Base-by-base conservation (phyloP, 2,113 vertebrate species). In the Meleagris gallopavo region DNA sequence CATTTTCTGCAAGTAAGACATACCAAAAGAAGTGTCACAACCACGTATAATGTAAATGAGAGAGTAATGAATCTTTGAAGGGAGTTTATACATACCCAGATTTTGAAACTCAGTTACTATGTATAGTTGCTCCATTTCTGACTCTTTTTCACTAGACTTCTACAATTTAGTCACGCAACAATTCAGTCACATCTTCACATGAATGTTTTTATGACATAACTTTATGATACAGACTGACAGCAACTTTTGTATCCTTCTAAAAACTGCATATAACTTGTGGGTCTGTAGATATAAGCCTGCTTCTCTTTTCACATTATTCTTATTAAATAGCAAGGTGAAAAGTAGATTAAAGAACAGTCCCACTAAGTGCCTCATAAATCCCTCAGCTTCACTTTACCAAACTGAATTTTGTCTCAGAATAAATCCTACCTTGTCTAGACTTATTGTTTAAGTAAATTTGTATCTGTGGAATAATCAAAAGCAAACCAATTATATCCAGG, bases 401-500 rank as follows among this genome's bases (percentile, higher is more conserved):
- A 97, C 60, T 86, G 95, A 94, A 89, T 96, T 95, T 96, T 97
- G 88, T 94, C 90, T 94, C 89, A 91, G 93, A 96, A 90, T 95
- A 97, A 97, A 96, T 86, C 84, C 86, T 95, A 93, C 79, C 94
- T 94, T 96, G 77, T 96, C 89, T 89, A 94, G 94, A 91, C 66
- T 97, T 97, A 97, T 97, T 96, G 96, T 97, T 97, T 97, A 97
- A 97, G 96, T 97, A 97, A 98, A 98, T 97, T 97, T 97, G 90
- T 96, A 97, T 98, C 97, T 96, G 78, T 97, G 87, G 94, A 97
- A 98, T 97, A 97, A 98, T 98, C 97, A 97, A 97, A 98, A 98
- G 97, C 96, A 98, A 98, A 98, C 96, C 97, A 98, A 98, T 98
- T 98, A 98, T 74, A 81, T 97, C 92, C 90, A 94, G 90, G 97